Evolutionary conservation across 2,888 invertebrate genomes (phyloP).

Genomic region (Cephus sareptanus): DNA sequence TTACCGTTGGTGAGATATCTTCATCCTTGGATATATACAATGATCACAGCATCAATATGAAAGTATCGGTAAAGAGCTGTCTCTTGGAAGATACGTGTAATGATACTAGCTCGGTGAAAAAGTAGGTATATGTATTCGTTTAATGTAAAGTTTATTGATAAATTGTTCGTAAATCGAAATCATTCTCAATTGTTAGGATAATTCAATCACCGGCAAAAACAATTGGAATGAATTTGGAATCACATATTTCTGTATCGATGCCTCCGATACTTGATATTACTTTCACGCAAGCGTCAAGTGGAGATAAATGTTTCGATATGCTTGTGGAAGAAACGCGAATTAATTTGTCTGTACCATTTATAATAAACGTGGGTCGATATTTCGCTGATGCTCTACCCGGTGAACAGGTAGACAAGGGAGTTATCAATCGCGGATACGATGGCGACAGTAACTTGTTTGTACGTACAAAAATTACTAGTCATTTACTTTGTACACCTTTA

Average conservation of each 20-base stretch:
- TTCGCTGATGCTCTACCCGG: constrained; percentile 74
- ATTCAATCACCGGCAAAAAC: constrained; percentile 75
- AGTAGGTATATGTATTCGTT: constrained; percentile 62
- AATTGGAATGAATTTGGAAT: constrained; percentile 68
- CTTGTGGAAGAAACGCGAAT: constrained; percentile 79
- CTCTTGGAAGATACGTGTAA: constrained; percentile 80
- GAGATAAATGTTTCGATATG: constrained; percentile 75
- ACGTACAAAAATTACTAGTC: constrained; percentile 19
- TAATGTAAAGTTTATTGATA: constrained; percentile 29
- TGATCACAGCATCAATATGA: constrained; percentile 77
- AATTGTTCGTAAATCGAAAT: too few species aligned
- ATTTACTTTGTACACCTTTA: not conserved
- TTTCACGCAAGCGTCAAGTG: constrained; percentile 73
- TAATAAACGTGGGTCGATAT: constrained; percentile 72
- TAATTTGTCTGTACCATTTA: constrained; percentile 80
- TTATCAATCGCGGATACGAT: constrained; percentile 79
- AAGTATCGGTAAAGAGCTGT: constrained; percentile 77
- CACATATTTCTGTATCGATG: constrained; percentile 72
- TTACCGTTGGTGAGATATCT: constrained; percentile 77
- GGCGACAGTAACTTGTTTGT: constrained; percentile 67
- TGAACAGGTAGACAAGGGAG: constrained; percentile 72
- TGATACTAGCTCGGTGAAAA: constrained; percentile 72
- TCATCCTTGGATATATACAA: constrained; percentile 74
- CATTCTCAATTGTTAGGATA: constrained; percentile 66
- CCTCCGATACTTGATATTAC: constrained; percentile 80